A percentile compares a stretch with the other conserved stretches of the same genome.
Evolutionary conservation across 2,113 vertebrate species (phyloP).

Genomic region (Saguinus midas): DNA sequence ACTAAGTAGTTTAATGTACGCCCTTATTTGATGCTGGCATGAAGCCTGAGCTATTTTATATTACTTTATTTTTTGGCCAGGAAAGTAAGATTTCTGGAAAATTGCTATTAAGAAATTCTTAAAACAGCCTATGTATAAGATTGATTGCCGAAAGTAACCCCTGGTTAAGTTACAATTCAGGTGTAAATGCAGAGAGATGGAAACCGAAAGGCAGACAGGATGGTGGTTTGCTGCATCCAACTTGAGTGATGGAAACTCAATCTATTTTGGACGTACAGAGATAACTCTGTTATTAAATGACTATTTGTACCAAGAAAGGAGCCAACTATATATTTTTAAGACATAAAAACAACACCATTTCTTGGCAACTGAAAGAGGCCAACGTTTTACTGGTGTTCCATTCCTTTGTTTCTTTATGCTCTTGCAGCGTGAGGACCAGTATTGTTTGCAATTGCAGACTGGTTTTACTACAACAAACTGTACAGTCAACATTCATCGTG

Average conservation of each 20-base stretch:
- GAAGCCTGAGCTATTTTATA: slow-evolving; percentile 66
- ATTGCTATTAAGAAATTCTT: slow-evolving; percentile 72
- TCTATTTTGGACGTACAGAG: slow-evolving; percentile 25
- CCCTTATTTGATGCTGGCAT: slow-evolving; percentile 66
- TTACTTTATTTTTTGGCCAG: slow-evolving; percentile 65
- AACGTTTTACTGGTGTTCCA: not conserved
- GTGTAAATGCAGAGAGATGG: slow-evolving; percentile 36
- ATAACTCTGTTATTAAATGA: slow-evolving; percentile 51
- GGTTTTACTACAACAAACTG: not conserved
- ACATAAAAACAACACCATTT: slow-evolving; percentile 22
- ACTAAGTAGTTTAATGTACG: slow-evolving; percentile 71
- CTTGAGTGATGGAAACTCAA: slow-evolving; percentile 44
- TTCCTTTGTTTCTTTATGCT: slow-evolving; percentile 11
- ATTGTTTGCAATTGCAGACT: not conserved
- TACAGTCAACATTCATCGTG: not conserved
- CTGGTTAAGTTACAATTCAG: slow-evolving; percentile 31
- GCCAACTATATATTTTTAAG: slow-evolving; percentile 38
- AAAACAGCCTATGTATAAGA: slow-evolving; percentile 71
- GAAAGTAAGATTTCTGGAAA: slow-evolving; percentile 78
- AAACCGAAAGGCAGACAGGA: slow-evolving; percentile 59
- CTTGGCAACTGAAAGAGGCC: not conserved
- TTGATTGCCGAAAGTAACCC: slow-evolving; percentile 65
- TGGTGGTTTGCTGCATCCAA: slow-evolving; percentile 27
- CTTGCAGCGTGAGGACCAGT: not conserved
- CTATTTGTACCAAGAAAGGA: slow-evolving; percentile 23